Conservation (phyloP, 2,888 invertebrate genomes). For the Sarcophaga carnaria region DNA sequence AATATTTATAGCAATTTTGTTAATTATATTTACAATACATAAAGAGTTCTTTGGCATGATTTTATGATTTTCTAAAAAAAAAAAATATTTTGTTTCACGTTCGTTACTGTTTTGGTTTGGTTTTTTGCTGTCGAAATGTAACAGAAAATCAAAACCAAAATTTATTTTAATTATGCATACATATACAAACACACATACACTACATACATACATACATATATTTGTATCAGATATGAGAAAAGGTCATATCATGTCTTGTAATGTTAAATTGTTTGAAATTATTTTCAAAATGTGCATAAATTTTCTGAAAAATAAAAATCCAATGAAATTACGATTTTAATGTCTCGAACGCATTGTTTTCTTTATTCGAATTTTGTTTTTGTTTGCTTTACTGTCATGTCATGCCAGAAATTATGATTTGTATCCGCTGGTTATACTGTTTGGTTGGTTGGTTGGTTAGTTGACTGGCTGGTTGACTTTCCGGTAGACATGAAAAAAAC, state of each 20-base stretch:
- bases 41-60: not conserved
- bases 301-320: not conserved
- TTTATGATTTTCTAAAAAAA: no score
- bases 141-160: not conserved
- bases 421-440: not conserved
- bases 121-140: no score
- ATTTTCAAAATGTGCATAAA: not conserved
- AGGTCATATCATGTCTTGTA: slow-evolving; percentile 49
- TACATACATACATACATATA: not conserved
- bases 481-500: not conserved
- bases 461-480: not conserved
- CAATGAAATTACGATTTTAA: not conserved
- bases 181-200: no score
- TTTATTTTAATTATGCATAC: no score
- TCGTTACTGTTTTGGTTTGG: no score
- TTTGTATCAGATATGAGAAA: not conserved
- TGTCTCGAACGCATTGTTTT: slow-evolving; percentile 16
- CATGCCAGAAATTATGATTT: not conserved
- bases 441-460: not conserved
- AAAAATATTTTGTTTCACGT: no score
- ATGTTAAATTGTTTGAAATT: slow-evolving; percentile 23
- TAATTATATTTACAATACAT: not conserved
- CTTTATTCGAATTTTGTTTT: not conserved
- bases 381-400: not conserved
- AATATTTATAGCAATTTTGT: not conserved